Evolutionary conservation across 2,888 invertebrate species (phyloP).

Genomic region (Phlogophora meticulosa): DNA sequence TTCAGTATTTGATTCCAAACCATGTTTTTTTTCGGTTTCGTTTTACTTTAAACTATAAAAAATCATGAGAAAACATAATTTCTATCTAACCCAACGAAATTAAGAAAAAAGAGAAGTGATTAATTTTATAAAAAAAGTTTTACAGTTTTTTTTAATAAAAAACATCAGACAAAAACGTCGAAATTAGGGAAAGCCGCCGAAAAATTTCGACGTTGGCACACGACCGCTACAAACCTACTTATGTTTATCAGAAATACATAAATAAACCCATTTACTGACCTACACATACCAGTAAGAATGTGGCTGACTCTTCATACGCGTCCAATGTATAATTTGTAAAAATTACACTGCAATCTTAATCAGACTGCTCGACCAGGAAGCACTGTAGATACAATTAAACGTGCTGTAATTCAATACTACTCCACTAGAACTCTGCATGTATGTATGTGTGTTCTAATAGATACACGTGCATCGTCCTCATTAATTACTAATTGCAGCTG

Average conservation of each 20-base stretch:
- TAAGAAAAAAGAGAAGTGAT: no score
- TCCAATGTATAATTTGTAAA: slow-evolving; percentile 19
- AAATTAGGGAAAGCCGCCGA: no score
- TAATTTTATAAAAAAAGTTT: no score
- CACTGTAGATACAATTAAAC: slow-evolving; percentile 31
- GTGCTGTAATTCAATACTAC: slow-evolving; percentile 38
- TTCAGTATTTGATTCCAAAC: no score
- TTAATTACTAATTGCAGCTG: slow-evolving; percentile 23
- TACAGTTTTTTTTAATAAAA: no score
- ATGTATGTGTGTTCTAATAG: not conserved
- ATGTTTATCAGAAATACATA: not conserved
- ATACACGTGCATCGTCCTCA: not conserved
- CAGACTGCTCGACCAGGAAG: slow-evolving; percentile 15
- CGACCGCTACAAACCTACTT: not conserved
- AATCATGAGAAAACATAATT: no score
- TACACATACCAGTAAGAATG: slow-evolving; percentile 1
- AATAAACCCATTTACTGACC: not conserved
- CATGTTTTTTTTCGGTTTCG: no score
- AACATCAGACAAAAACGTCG: no score
- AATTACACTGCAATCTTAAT: slow-evolving; percentile 43
- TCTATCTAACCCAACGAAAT: no score
- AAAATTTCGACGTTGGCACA: no score
- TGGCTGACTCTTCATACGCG: not conserved
- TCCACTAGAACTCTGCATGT: not conserved
- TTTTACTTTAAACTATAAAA: no score